Conservation (phyloP, 2,797 vertebrate genomes). For the Sus cebifrons region DNA sequence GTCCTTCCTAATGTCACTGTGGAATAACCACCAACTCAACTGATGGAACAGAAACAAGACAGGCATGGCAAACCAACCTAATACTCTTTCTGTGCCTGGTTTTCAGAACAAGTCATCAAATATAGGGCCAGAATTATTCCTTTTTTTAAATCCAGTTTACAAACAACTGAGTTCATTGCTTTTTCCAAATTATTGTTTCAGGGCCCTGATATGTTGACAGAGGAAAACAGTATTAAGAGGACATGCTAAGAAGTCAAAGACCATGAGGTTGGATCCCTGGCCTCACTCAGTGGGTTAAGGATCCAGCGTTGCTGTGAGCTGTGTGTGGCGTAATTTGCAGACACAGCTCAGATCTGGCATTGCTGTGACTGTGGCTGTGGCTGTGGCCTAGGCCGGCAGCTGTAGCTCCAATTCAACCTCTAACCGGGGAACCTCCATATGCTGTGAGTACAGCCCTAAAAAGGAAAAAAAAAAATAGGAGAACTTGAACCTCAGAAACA, state of each 20-base stretch:
- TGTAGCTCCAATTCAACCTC: too few species aligned
- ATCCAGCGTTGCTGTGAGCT: too few species aligned
- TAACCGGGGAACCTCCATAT: neutral
- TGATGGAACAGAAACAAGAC: conserved; percentile 43
- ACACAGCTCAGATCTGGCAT: too few species aligned
- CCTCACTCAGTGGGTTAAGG: too few species aligned
- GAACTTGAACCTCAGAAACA: neutral
- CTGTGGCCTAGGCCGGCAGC: too few species aligned
- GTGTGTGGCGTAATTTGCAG: too few species aligned
- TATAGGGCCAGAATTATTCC: conserved; percentile 28
- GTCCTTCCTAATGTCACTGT: neutral
- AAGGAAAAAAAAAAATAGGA: neutral
- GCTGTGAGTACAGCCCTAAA: neutral
- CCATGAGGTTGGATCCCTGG: neutral
- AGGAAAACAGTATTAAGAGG: conserved; percentile 53
- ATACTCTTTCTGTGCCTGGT: neutral
- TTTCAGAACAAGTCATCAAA: conserved; percentile 55
- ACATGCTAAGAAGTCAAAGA: conserved; percentile 57
- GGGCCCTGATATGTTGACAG: conserved; percentile 30
- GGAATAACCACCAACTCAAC: neutral
- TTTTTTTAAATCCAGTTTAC: conserved; percentile 17
- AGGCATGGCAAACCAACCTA: neutral
- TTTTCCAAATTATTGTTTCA: conserved; percentile 42
- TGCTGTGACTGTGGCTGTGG: too few species aligned
- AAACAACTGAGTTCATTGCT: neutral